Evolutionary conservation across 2,797 vertebrate species (phyloP).

Genomic region (Halcyon badia): DNA sequence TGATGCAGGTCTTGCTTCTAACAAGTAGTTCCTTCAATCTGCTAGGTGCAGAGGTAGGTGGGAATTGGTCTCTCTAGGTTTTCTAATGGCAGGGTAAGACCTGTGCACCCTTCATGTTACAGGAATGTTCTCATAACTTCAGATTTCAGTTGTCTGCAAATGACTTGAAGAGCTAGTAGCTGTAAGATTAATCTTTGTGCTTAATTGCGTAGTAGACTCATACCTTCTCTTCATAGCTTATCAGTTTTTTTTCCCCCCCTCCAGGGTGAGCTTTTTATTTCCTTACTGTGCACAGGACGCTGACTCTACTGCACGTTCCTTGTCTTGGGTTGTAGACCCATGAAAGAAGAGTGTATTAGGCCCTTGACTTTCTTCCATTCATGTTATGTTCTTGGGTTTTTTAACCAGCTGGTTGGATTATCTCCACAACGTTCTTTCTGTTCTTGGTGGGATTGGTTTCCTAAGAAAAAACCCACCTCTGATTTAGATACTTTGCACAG

Average conservation of each 20-base stretch:
- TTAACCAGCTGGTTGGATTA: background rate
- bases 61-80: background rate
- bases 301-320: background rate
- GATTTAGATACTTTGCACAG: background rate
- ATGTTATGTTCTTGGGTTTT: background rate
- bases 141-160: background rate
- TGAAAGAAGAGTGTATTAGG: background rate
- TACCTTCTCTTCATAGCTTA: background rate
- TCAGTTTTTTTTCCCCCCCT: background rate
- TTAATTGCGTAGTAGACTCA: background rate
- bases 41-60: background rate
- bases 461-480: background rate
- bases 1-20: background rate
- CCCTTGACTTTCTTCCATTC: background rate
- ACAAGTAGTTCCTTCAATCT: background rate
- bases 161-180: background rate
- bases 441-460: background rate
- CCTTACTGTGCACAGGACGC: background rate
- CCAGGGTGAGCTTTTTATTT: background rate
- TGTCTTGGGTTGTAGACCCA: background rate
- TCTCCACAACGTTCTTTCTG: background rate
- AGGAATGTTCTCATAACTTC: background rate
- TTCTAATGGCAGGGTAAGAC: background rate
- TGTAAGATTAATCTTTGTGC: background rate
- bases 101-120: background rate